phyloP scores from a whole-genome alignment of 1,140 invertebrate genomes.

The Eueides isabella region DNA sequence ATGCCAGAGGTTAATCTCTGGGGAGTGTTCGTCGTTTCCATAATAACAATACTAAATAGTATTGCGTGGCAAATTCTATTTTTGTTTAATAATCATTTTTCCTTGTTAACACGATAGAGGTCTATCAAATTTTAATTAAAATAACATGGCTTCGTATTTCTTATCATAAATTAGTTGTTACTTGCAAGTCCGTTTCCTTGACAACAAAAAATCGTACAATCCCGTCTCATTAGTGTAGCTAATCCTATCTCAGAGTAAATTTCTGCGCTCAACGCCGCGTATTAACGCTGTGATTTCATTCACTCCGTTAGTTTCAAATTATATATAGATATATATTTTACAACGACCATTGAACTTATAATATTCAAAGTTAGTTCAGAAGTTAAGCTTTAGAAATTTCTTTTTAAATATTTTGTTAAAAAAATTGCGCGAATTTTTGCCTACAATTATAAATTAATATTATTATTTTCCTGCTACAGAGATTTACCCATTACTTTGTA shows the following conservation, averaged over 20 bases:
- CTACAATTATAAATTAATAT: not conserved
- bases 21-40: not conserved
- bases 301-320: not conserved
- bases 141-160: not conserved
- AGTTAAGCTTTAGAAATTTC: not conserved
- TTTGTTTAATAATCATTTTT: not conserved
- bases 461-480: not conserved
- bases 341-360: not conserved
- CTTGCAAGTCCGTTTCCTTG: too few species aligned
- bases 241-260: too few species aligned
- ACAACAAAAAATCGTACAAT: too few species aligned
- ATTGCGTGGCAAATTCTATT: conserved; percentile 3
- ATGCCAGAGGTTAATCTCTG: conserved; percentile 19
- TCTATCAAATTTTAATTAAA: not conserved
- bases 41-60: conserved; percentile 12
- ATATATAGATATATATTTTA: not conserved
- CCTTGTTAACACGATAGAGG: not conserved
- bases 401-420: not conserved
- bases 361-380: not conserved
- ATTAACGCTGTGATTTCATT: too few species aligned
- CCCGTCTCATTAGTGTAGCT: too few species aligned
- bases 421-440: not conserved
- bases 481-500: not conserved
- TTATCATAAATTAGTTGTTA: too few species aligned
- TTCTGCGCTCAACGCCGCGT: not conserved